Conservation (phyloP, 37 sponge, comb jelly and placozoan genomes). For the Beroe forskalii region DNA sequence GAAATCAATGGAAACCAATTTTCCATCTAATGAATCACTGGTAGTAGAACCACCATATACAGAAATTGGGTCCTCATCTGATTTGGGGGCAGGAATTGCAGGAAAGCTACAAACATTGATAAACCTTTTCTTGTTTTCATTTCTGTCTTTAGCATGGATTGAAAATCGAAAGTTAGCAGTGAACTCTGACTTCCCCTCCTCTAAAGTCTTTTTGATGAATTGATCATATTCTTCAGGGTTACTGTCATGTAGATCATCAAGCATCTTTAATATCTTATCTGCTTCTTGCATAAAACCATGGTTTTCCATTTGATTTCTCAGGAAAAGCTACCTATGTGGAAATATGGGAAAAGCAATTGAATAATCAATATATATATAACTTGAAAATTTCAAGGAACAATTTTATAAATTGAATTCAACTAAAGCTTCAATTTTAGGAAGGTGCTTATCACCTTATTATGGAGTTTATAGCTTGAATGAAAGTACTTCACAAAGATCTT, state of each 20-base stretch:
- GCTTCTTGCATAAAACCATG: constrained; percentile 69
- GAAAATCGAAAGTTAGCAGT: constrained; percentile 71
- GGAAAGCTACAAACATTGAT: constrained; percentile 82
- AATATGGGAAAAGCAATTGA: no score
- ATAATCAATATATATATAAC: no score
- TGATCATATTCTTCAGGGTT: constrained; percentile 77
- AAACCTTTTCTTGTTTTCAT: not conserved
- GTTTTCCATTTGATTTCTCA: no score
- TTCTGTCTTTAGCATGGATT: constrained; percentile 12
- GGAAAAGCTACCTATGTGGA: no score
- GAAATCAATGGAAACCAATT: not conserved
- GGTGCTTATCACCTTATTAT: no score
- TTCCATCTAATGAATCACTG: not conserved
- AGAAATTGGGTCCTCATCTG: constrained; percentile 79
- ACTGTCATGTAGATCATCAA: constrained; percentile 74
- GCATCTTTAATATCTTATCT: constrained; percentile 73
- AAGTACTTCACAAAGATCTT: no score
- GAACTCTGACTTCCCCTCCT: constrained; percentile 71
- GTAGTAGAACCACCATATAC: constrained; percentile 77
- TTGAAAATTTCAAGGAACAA: no score
- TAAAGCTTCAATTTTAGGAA: no score
- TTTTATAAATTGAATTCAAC: no score
- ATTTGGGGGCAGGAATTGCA: constrained; percentile 74
- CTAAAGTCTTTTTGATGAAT: constrained; percentile 76
- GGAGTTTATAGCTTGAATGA: no score